Evolutionary conservation across 2,888 invertebrate genomes (phyloP).

Genomic region (Erebia palarica): DNA sequence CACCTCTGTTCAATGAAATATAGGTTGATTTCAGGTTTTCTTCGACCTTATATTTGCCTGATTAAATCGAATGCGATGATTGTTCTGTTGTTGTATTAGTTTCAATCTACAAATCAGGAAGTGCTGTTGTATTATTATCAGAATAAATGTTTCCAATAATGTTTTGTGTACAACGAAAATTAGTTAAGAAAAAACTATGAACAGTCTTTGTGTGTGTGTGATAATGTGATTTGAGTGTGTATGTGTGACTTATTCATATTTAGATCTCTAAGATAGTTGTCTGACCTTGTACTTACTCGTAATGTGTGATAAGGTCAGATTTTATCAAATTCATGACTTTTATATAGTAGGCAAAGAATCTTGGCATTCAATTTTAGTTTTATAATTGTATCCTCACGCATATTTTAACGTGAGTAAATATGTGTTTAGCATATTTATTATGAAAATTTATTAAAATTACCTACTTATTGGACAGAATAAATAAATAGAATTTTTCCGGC

Average conservation of each 20-base stretch:
- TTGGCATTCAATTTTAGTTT: conserved; percentile 14
- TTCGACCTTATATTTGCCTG: no score
- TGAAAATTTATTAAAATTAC: no score
- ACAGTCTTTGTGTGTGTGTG: background rate
- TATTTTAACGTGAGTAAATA: conserved; percentile 28
- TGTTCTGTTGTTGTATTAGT: no score
- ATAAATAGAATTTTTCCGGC: no score
- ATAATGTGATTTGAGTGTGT: conserved; percentile 16
- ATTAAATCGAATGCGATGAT: no score
- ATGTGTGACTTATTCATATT: conserved; percentile 19
- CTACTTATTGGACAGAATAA: no score
- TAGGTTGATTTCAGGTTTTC: no score
- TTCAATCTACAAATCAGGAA: no score
- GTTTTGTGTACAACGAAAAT: background rate
- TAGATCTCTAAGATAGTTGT: conserved; percentile 8
- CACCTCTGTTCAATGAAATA: no score
- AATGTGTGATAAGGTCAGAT: conserved; percentile 17
- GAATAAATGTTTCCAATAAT: no score
- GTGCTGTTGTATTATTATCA: no score
- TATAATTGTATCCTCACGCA: background rate
- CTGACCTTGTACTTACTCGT: conserved; percentile 13
- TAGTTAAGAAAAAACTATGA: background rate
- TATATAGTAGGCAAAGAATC: background rate
- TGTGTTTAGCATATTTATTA: background rate
- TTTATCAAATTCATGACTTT: conserved; percentile 17